Evolutionary conservation across 2,113 vertebrate genomes (phyloP), one percentile per base, ranked within the genome.

Genomic region (Corvus moneduloides): DNA sequence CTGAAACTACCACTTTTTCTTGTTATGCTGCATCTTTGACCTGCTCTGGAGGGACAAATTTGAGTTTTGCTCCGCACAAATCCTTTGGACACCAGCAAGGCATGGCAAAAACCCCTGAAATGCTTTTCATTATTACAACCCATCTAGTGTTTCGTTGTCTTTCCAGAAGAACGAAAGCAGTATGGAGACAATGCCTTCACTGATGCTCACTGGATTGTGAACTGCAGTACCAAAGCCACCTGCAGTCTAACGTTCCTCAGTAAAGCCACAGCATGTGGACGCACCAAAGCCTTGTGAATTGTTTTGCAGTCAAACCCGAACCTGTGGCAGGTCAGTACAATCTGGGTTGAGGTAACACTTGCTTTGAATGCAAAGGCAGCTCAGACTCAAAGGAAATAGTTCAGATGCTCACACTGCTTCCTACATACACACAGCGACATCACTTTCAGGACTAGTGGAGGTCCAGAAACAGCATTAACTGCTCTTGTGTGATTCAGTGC

Each of bases 371-470:
- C 61, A 75, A 68, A 72, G 13, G 17, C 13, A 75, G 16, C 27
- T 69, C 32, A 77, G 17, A 64, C 11, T 20, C 26, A 52, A 44
- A 80, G 16, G 33, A 68, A 90, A n/a, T 2, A 56, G 28, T 39
- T 67, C 13, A 59, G 13, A 51, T 21, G 35, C 35, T 64, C 63
- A 46, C 55, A 14, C 10, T 51, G 16, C 59, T 86, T 59, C 39
- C 48, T 68, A 16, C 28, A 28, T 9, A 51, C 11, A 28, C 26
- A 73, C 2, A 39, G 16, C 3, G 7, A 2, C 27, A 28, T 8
- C 1, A 0, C 26, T 39, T 63, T 13, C 18, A 61, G 44, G 58
- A 56, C 30, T 19, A 61, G 16, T 0, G 2, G 7, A 1, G 1
- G 23, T 52, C 61, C 61, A 67, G 66, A 54, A 92, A 66, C 18